phyloP scores from a whole-genome alignment of 2,888 invertebrate species.

The Trissolcus brochymenae region DNA sequence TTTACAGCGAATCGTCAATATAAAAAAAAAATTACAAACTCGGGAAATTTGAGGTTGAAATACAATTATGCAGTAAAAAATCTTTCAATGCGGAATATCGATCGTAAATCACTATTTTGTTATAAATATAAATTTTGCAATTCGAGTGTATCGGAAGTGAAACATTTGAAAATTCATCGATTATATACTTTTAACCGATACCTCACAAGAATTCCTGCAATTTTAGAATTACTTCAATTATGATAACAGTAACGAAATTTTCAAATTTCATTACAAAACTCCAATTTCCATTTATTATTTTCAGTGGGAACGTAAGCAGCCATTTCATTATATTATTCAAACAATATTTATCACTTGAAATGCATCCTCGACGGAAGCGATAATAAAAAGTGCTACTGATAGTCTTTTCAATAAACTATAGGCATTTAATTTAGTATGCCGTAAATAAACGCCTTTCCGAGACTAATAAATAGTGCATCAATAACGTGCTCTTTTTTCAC shows the following conservation, averaged over 20 bases:
- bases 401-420: constrained; percentile 7
- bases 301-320: constrained; percentile 30
- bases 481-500: too few relatives aligned
- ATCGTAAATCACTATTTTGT: too few relatives aligned
- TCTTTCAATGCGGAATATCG: too few relatives aligned
- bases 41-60: constrained; percentile 3
- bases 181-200: constrained; percentile 10
- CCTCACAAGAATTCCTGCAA: constrained; percentile 22
- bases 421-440: constrained; percentile 7
- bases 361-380: constrained; percentile 11
- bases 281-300: constrained; percentile 40
- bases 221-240: constrained; percentile 34
- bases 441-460: constrained; percentile 19
- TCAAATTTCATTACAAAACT: constrained; percentile 35
- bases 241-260: constrained; percentile 40
- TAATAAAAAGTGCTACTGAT: constrained; percentile 12
- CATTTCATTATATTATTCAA: constrained; percentile 47
- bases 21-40: constrained; percentile 16
- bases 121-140: too few relatives aligned
- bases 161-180: too few relatives aligned
- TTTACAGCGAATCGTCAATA: constrained; percentile 18
- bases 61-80: neutral
- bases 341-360: constrained; percentile 30
- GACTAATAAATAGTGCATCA: neutral
- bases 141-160: too few relatives aligned